phyloP scores from a whole-genome alignment of 37 sponge, comb jelly and placozoan genomes.

The Haliclona indistincta region DNA sequence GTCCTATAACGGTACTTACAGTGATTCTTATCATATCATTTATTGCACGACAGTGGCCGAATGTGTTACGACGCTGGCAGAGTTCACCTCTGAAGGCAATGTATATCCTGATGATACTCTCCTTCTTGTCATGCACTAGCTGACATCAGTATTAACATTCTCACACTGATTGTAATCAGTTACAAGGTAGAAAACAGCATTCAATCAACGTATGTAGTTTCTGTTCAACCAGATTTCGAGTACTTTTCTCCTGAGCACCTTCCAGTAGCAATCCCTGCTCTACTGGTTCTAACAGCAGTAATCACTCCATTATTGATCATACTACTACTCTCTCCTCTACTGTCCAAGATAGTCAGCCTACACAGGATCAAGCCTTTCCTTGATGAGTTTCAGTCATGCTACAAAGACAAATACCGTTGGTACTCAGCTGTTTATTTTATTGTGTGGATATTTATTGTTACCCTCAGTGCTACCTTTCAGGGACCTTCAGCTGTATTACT shows the following conservation, averaged over 20 bases:
- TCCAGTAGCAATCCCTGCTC: background rate
- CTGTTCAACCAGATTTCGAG: slow-evolving; percentile 1
- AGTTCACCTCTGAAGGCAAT: slow-evolving; percentile 15
- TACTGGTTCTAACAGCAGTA: background rate
- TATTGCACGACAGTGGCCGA: slow-evolving; percentile 1
- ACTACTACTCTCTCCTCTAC: background rate
- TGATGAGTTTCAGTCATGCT: slow-evolving; percentile 2
- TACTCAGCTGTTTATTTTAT: slow-evolving; percentile 3
- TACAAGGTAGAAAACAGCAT: too few relatives aligned
- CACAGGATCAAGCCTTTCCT: background rate
- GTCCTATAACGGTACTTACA: background rate
- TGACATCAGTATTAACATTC: background rate
- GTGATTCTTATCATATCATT: background rate
- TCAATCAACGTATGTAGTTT: too few relatives aligned
- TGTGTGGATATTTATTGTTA: background rate
- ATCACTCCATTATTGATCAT: background rate
- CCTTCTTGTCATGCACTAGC: slow-evolving; percentile 29
- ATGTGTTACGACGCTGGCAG: background rate
- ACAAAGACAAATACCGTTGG: background rate
- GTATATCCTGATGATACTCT: slow-evolving; percentile 1
- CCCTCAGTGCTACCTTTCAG: too few relatives aligned
- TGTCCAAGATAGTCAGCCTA: too few relatives aligned
- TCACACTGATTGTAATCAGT: background rate
- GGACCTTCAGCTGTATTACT: too few relatives aligned
- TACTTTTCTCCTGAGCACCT: slow-evolving; percentile 6